phyloP scores from a whole-genome alignment of 2,888 invertebrate genomes.

The Macaria notata region DNA sequence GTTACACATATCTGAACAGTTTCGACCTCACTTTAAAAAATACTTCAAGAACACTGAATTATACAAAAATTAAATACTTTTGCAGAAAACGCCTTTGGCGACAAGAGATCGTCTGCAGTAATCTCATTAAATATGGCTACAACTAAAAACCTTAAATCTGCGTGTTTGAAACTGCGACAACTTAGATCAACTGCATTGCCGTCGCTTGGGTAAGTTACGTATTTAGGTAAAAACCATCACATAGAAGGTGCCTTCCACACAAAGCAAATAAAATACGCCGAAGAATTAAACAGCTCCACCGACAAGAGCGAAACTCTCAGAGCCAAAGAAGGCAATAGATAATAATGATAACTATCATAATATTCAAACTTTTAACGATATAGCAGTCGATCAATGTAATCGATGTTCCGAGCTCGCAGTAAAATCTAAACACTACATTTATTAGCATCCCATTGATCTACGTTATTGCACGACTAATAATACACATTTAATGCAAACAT shows the following conservation, averaged over 20 bases:
- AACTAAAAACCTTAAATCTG: constrained; percentile 22
- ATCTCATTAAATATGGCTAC: constrained; percentile 50
- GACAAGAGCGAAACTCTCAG: no score
- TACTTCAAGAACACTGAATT: constrained; percentile 41
- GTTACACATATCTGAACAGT: constrained; percentile 51
- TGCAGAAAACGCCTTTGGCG: constrained; percentile 62
- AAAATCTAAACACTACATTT: neutral
- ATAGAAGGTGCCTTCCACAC: no score
- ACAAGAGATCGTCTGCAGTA: constrained; percentile 63
- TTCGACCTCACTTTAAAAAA: constrained; percentile 65
- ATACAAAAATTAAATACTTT: constrained; percentile 46
- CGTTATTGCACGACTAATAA: constrained; percentile 31
- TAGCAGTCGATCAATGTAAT: no score
- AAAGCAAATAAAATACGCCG: no score
- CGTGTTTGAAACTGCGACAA: neutral
- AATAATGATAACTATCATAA: no score
- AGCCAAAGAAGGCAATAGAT: no score
- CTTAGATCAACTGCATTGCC: no score
- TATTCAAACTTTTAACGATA: no score
- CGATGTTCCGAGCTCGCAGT: no score
- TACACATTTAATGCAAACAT: constrained; percentile 11
- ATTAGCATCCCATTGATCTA: constrained; percentile 2
- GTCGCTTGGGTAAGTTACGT: no score
- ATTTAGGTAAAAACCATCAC: no score
- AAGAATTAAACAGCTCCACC: no score